phyloP scores from a whole-genome alignment of 2,797 vertebrate genomes.

The Sebastolobus altivelis region DNA sequence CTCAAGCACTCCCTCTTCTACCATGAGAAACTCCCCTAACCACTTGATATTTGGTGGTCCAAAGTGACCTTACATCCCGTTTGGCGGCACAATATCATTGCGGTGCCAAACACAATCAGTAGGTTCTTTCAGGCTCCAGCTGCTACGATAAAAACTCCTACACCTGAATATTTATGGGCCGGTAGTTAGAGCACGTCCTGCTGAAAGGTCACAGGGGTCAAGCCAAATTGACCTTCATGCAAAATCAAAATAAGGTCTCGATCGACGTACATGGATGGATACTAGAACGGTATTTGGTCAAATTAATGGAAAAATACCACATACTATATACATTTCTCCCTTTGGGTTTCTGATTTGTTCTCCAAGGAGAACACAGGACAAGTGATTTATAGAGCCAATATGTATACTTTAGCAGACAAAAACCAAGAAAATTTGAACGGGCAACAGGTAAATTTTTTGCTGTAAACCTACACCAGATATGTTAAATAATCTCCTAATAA shows the following conservation, averaged over 20 bases:
- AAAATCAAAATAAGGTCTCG: not conserved
- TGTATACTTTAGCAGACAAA: too few relatives aligned
- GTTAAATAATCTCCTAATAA: too few relatives aligned
- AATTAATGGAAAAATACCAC: too few relatives aligned
- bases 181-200: not conserved
- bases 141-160: constrained; percentile 31
- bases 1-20: constrained; percentile 38
- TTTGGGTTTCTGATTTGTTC: not conserved
- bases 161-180: constrained; percentile 43
- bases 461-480: too few relatives aligned
- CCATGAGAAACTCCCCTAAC: constrained; percentile 56
- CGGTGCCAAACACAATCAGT: constrained; percentile 47
- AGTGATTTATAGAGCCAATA: too few relatives aligned
- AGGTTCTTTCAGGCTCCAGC: constrained; percentile 36
- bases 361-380: not conserved
- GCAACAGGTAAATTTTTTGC: too few relatives aligned
- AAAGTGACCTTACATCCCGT: constrained; percentile 59
- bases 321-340: not conserved
- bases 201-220: constrained; percentile 35
- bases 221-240: not conserved
- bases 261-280: too few relatives aligned
- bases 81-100: constrained; percentile 39
- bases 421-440: too few relatives aligned
- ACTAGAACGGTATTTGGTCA: not conserved
- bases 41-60: constrained; percentile 43